Evolutionary conservation across 1,140 invertebrate genomes (phyloP).

Genomic region (Probaryconus sp.): DNA sequence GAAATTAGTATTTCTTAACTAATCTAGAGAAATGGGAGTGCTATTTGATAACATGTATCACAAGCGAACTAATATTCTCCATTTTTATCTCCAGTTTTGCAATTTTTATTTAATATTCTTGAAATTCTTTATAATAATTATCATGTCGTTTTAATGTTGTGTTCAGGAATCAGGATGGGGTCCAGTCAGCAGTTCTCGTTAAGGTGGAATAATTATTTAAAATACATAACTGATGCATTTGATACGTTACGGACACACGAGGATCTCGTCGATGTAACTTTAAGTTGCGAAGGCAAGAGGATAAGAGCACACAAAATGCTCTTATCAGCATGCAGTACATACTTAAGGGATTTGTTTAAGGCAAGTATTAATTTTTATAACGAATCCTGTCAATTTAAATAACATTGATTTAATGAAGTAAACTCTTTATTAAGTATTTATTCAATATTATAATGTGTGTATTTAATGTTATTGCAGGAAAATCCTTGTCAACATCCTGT

Average conservation of each 20-base stretch:
- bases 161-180: conserved; percentile 75
- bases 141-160: conserved; percentile 33
- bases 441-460: conserved; percentile 11
- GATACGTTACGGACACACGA: conserved; percentile 86
- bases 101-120: conserved; percentile 4
- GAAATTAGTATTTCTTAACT: too few relatives aligned
- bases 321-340: conserved; percentile 89
- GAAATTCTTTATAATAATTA: conserved; percentile 1
- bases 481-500: conserved; percentile 92
- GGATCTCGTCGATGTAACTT: conserved; percentile 90
- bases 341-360: conserved; percentile 90
- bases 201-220: conserved; percentile 87
- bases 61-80: too few relatives aligned
- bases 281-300: conserved; percentile 89
- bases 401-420: too few relatives aligned
- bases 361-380: conserved; percentile 63
- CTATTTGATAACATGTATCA: too few relatives aligned
- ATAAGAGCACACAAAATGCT: conserved; percentile 91
- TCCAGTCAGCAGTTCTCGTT: conserved; percentile 85
- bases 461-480: conserved; percentile 78
- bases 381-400: not conserved
- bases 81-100: too few relatives aligned
- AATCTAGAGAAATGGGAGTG: too few relatives aligned
- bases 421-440: conserved; percentile 7
- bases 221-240: conserved; percentile 86